phyloP scores from a whole-genome alignment of 2,113 vertebrate species.

The Xiphorhynchus elegans region DNA sequence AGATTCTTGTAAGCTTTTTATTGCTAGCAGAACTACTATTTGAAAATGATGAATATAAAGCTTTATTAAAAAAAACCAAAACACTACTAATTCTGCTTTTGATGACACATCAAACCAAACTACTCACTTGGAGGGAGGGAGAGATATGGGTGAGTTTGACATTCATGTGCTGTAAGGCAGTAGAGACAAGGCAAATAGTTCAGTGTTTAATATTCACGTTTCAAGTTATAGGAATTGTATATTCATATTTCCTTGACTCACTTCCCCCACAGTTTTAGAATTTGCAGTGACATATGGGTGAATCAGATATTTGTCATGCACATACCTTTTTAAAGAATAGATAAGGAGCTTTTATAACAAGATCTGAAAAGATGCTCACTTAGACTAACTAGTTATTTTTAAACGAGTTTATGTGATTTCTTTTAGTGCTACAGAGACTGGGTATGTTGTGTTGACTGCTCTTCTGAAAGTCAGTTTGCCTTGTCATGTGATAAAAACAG shows the following conservation, averaged over 20 bases:
- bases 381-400: background rate
- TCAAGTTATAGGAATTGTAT: slow-evolving; percentile 2
- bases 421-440: background rate
- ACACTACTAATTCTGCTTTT: background rate
- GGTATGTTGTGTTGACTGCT: background rate
- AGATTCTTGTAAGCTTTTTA: background rate
- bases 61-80: background rate
- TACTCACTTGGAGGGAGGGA: background rate
- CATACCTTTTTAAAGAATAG: slow-evolving; percentile 18
- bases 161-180: slow-evolving; percentile 8
- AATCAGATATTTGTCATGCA: slow-evolving; percentile 44
- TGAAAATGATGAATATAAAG: background rate
- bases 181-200: slow-evolving; percentile 47
- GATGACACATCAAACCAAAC: slow-evolving; percentile 3
- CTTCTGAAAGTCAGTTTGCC: background rate
- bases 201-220: slow-evolving; percentile 42
- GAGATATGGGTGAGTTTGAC: background rate
- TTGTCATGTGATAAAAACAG: background rate
- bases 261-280: slow-evolving; percentile 36
- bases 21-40: background rate
- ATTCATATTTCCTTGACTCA: slow-evolving; percentile 56
- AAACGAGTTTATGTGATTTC: background rate
- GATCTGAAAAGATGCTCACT: background rate
- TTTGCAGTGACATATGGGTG: slow-evolving; percentile 39
- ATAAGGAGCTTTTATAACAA: background rate